Conservation (phyloP, 2,797 vertebrate species). For the Hydrophis major region DNA sequence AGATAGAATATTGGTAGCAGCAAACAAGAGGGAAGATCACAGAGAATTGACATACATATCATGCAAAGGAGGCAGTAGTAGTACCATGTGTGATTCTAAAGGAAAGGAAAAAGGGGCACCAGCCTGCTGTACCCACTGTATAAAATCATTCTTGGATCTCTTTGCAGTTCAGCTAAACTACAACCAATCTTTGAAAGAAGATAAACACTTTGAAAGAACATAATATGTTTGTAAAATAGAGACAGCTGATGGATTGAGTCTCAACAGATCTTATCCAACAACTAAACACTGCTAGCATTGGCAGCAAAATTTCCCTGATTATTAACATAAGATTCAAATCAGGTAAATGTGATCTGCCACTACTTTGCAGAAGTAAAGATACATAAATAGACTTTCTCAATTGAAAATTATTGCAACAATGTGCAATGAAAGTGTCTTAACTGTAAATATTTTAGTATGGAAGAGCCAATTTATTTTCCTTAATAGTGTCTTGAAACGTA, state of each 20-base stretch:
- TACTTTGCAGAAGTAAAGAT: neutral
- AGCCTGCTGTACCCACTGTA: neutral
- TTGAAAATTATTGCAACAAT: neutral
- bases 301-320: neutral
- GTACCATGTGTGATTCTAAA: neutral
- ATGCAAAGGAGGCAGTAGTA: neutral
- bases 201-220: neutral
- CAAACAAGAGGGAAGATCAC: neutral
- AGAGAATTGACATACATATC: neutral
- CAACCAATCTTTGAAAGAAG: neutral
- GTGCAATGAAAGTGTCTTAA: neutral
- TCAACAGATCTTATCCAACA: neutral
- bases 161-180: neutral
- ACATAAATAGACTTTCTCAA: neutral
- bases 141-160: neutral
- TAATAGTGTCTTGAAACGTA: neutral
- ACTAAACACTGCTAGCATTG: neutral
- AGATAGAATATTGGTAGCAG: neutral
- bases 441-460: neutral
- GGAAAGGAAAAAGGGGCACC: neutral
- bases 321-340: neutral
- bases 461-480: neutral
- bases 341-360: neutral
- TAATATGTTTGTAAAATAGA: neutral
- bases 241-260: neutral